Evolutionary conservation across 2,888 invertebrate species (phyloP).

Genomic region (Panopea generosa): DNA sequence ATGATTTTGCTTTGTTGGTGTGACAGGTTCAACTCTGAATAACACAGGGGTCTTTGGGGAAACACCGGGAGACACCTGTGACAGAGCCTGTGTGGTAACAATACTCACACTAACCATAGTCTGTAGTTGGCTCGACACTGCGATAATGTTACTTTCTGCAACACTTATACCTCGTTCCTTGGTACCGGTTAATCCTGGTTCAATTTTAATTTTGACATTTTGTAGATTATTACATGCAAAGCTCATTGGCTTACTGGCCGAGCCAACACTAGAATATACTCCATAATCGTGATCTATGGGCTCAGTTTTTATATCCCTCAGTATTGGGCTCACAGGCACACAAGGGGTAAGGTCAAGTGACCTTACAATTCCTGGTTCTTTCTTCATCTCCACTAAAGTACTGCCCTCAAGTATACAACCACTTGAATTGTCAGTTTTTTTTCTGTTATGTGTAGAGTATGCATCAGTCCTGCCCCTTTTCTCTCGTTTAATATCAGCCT

Average conservation of each 20-base stretch:
- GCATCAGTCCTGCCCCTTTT: constrained; percentile 1
- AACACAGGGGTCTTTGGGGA: constrained; percentile 6
- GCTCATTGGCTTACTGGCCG: neutral
- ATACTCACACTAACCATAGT: constrained; percentile 37
- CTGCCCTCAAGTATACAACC: neutral
- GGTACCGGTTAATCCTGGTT: neutral
- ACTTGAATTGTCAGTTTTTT: neutral
- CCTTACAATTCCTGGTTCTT: constrained; percentile 19
- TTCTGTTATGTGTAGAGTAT: neutral
- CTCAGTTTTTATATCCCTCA: constrained; percentile 50
- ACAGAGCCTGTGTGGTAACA: constrained; percentile 40
- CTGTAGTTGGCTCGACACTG: constrained; percentile 9
- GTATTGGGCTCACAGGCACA: neutral
- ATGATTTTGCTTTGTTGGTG: constrained; percentile 31
- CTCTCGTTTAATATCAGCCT: constrained; percentile 25
- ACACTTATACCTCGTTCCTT: neutral
- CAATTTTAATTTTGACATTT: neutral
- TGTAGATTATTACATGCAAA: too few species aligned
- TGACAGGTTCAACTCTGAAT: constrained; percentile 20
- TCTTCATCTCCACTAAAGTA: constrained; percentile 23
- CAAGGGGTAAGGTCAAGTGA: neutral
- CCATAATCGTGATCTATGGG: constrained; percentile 58
- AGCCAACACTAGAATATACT: neutral
- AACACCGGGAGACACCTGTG: constrained; percentile 14
- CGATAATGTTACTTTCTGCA: too few species aligned